phyloP scores from a whole-genome alignment of 2,888 invertebrate genomes.

The Molanna angustata region DNA sequence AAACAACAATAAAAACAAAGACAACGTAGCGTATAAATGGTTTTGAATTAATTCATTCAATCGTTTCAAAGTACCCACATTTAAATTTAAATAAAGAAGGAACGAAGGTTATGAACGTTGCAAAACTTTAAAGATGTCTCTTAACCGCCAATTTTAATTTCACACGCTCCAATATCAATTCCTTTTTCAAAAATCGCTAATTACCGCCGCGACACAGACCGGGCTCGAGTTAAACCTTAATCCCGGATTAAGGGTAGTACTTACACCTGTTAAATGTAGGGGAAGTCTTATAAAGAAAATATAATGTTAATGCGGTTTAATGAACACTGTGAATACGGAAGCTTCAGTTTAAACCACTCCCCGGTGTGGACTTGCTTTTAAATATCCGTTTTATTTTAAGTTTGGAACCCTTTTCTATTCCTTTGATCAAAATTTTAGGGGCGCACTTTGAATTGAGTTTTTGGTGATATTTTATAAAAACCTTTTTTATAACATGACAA shows the following conservation, averaged over 20 bases:
- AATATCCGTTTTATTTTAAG: slow-evolving; percentile 28
- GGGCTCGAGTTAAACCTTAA: slow-evolving; percentile 3
- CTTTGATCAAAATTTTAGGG: too few relatives aligned
- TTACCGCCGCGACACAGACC: slow-evolving; percentile 19
- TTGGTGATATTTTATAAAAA: too few relatives aligned
- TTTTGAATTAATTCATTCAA: too few relatives aligned
- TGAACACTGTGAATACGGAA: slow-evolving; percentile 25
- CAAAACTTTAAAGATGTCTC: too few relatives aligned
- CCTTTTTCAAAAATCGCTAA: slow-evolving; percentile 30
- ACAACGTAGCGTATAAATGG: too few relatives aligned
- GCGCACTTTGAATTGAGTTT: too few relatives aligned
- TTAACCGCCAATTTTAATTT: slow-evolving; percentile 26
- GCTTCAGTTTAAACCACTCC: slow-evolving; percentile 16
- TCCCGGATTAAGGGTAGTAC: slow-evolving; percentile 20
- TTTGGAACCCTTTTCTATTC: slow-evolving; percentile 39
- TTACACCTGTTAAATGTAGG: slow-evolving; percentile 13
- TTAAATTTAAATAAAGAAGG: too few relatives aligned
- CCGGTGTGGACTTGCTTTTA: slow-evolving; percentile 26
- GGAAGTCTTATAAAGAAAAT: slow-evolving; percentile 3
- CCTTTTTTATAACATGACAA: too few relatives aligned
- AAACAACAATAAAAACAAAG: too few relatives aligned
- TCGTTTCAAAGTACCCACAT: too few relatives aligned
- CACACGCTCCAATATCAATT: slow-evolving; percentile 28
- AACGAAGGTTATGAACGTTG: too few relatives aligned
- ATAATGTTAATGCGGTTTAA: slow-evolving; percentile 20